Evolutionary conservation across 2,113 vertebrate species (phyloP).

Genomic region (Nanorana parkeri): DNA sequence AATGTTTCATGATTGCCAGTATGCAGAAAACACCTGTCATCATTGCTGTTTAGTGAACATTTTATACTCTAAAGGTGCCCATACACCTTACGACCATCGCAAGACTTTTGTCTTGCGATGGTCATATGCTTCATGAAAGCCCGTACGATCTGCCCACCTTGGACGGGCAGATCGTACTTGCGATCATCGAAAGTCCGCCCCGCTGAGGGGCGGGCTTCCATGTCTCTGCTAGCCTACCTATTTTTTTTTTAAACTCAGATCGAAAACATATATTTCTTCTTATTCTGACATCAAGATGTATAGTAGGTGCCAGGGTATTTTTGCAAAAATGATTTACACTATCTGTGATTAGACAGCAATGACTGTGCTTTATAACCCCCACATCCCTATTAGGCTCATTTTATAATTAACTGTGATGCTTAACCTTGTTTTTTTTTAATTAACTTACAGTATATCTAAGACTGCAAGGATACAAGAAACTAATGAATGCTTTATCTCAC

Average conservation of each 20-base stretch:
- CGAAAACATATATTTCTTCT: constrained; percentile 32
- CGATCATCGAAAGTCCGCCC: too few species aligned
- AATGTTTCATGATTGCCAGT: constrained; percentile 43
- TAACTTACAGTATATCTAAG: too few species aligned
- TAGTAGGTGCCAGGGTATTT: constrained; percentile 31
- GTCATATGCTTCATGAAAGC: too few species aligned
- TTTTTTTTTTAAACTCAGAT: constrained; percentile 6
- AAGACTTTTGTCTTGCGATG: too few species aligned
- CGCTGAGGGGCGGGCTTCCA: too few species aligned
- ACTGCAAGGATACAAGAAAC: too few species aligned
- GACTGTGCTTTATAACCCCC: not conserved
- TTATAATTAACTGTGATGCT: not conserved
- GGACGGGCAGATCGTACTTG: too few species aligned
- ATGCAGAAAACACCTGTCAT: constrained; percentile 2
- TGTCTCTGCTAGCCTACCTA: constrained; percentile 23
- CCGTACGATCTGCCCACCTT: too few species aligned
- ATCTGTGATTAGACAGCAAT: constrained; percentile 27
- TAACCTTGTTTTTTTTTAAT: not conserved
- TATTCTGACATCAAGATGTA: constrained; percentile 30
- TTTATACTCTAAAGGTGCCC: constrained; percentile 9
- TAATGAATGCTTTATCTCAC: too few species aligned
- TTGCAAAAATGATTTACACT: constrained; percentile 13
- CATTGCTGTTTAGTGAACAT: constrained; percentile 19
- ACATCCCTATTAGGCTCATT: not conserved
- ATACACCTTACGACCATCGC: too few species aligned